Conservation (phyloP, 2,797 vertebrate genomes). For the Pseudochirops corinnae region DNA sequence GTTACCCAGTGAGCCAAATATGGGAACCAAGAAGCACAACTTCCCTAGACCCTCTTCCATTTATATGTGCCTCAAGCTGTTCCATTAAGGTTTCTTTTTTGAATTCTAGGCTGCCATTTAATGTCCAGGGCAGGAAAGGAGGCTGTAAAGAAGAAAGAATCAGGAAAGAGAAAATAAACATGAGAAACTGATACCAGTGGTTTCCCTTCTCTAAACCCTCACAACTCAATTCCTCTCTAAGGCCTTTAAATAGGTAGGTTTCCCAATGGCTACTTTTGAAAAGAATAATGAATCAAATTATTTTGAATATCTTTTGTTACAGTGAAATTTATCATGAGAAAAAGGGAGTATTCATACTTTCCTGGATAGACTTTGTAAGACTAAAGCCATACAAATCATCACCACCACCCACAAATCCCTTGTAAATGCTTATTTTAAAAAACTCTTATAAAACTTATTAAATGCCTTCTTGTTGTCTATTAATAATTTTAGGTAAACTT, state of each 20-base stretch:
- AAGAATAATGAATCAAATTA: not conserved
- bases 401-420: not conserved
- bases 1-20: not conserved
- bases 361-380: not conserved
- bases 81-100: not conserved
- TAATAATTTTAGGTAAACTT: not conserved
- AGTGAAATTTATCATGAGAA: not conserved
- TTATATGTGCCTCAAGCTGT: not conserved
- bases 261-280: not conserved
- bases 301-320: not conserved
- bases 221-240: not conserved
- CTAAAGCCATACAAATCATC: not conserved
- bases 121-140: not conserved
- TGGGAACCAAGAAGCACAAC: not conserved
- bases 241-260: not conserved
- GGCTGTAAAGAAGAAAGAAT: not conserved
- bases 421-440: not conserved
- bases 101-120: not conserved
- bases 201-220: not conserved
- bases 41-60: not conserved
- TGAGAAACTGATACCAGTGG: not conserved
- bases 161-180: not conserved
- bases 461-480: not conserved
- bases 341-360: not conserved
- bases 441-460: not conserved